A percentile compares a stretch with the other conserved stretches of the same genome.
Evolutionary conservation across 2,888 invertebrate genomes (phyloP).

Genomic region (Parthenolecanium corni): DNA sequence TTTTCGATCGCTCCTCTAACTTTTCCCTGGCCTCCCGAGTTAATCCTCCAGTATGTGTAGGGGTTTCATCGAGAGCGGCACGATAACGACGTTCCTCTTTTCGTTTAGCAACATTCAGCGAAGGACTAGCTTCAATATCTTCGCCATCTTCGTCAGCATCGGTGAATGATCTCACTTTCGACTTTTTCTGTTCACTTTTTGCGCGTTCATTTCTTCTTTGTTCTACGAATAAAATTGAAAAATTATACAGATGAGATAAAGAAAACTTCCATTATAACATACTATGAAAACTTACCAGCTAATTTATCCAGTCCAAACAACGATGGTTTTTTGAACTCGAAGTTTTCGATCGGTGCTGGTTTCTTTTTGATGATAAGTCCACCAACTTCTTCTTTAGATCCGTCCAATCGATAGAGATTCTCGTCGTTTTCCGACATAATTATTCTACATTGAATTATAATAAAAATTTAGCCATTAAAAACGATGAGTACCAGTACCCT

Average conservation of each 20-base stretch:
- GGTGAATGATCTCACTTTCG: conserved; percentile 47
- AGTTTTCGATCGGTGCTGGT: conserved; percentile 38
- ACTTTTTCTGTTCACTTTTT: conserved; percentile 34
- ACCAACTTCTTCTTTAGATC: conserved; percentile 50
- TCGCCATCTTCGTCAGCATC: conserved; percentile 40
- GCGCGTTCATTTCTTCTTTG: conserved; percentile 38
- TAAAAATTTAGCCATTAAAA: too few relatives aligned
- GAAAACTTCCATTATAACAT: neutral
- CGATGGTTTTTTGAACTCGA: conserved; percentile 62
- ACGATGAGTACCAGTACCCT: too few relatives aligned
- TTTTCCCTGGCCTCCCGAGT: conserved; percentile 52
- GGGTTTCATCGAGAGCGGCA: conserved; percentile 72
- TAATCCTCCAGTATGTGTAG: conserved; percentile 87
- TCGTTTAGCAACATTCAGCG: conserved; percentile 23
- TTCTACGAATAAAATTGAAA: conserved; percentile 32
- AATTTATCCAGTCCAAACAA: conserved; percentile 72
- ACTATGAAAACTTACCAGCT: conserved; percentile 51
- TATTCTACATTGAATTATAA: neutral
- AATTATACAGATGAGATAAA: neutral
- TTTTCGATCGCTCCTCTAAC: conserved; percentile 37
- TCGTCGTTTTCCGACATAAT: conserved; percentile 38
- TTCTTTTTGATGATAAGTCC: conserved; percentile 63
- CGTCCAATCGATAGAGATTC: conserved; percentile 60
- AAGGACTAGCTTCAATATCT: conserved; percentile 18
- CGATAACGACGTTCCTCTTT: conserved; percentile 54